Evolutionary conservation across 2,888 invertebrate genomes (phyloP).

Genomic region (Epiperipatus broadwayi): DNA sequence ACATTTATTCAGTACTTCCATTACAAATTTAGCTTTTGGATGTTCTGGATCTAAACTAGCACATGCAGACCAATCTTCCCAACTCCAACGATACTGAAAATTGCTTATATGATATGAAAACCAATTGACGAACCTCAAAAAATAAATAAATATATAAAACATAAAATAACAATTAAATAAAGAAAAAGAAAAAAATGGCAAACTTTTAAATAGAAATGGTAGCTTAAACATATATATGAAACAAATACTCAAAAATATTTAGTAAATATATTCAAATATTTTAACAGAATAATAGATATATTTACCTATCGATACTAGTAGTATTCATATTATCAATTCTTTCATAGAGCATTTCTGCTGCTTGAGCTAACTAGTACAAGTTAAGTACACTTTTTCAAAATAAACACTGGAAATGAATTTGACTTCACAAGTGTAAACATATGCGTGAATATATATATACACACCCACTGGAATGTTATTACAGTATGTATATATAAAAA

Average conservation of each 20-base stretch:
- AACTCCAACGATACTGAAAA: slow-evolving; percentile 97
- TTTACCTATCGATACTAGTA: slow-evolving; percentile 70
- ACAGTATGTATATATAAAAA: too few species aligned
- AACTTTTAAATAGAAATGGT: not conserved
- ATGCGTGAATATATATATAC: too few species aligned
- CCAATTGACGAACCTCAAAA: slow-evolving; percentile 73
- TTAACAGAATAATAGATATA: slow-evolving; percentile 15
- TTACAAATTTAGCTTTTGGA: slow-evolving; percentile 81
- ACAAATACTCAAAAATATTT: slow-evolving; percentile 11
- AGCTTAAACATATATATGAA: slow-evolving; percentile 1
- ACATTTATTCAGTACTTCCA: slow-evolving; percentile 72
- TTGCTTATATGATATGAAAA: slow-evolving; percentile 96
- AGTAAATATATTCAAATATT: not conserved
- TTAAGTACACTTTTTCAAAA: too few species aligned
- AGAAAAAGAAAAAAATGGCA: not conserved
- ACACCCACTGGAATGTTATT: too few species aligned
- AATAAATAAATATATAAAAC: too few species aligned
- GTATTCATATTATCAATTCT: slow-evolving; percentile 93
- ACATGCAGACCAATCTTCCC: slow-evolving; percentile 87
- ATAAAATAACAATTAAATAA: not conserved
- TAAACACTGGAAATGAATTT: too few species aligned
- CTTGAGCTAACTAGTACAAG: slow-evolving; percentile 52
- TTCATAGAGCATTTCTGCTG: slow-evolving; percentile 88
- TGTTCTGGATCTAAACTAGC: slow-evolving; percentile 63
- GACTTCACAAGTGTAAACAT: too few species aligned